Conservation (phyloP, 2,113 vertebrate species). For the Cricetomys ansorgei region DNA sequence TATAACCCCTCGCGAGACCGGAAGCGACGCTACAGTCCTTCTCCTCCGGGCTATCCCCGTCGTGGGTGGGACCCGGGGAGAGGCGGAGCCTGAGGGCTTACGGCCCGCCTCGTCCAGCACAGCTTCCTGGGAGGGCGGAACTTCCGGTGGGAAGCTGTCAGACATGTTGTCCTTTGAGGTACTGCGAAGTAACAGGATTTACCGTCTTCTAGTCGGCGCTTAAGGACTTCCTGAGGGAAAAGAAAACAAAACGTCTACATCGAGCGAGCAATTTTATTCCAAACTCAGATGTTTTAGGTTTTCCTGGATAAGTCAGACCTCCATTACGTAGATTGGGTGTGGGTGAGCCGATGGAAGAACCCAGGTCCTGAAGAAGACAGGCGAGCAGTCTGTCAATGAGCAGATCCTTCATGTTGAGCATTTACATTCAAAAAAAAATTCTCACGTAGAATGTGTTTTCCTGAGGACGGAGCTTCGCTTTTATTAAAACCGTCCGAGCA, state of each 20-base stretch:
- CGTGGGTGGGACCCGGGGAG: background rate
- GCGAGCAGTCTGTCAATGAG: background rate
- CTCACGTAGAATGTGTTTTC: background rate
- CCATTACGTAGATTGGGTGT: background rate
- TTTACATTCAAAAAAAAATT: background rate
- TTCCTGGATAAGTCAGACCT: background rate
- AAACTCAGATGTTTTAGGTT: background rate
- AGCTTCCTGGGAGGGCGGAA: accelerated
- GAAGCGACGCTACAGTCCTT: background rate
- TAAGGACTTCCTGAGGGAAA: background rate
- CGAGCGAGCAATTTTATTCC: background rate
- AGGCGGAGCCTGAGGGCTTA: background rate
- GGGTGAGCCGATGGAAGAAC: background rate
- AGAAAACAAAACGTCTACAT: no score
- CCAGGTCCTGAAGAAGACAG: background rate
- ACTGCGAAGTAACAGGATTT: background rate
- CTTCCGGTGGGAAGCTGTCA: accelerated
- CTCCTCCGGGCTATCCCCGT: accelerated
- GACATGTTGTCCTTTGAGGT: background rate
- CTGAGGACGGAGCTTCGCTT: background rate
- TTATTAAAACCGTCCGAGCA: background rate
- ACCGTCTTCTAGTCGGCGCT: background rate
- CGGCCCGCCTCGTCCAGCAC: accelerated
- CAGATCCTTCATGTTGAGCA: background rate
- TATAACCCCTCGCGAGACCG: constrained; percentile 15